phyloP scores from a whole-genome alignment of 2,888 invertebrate species.

The Cactoblastis cactorum region DNA sequence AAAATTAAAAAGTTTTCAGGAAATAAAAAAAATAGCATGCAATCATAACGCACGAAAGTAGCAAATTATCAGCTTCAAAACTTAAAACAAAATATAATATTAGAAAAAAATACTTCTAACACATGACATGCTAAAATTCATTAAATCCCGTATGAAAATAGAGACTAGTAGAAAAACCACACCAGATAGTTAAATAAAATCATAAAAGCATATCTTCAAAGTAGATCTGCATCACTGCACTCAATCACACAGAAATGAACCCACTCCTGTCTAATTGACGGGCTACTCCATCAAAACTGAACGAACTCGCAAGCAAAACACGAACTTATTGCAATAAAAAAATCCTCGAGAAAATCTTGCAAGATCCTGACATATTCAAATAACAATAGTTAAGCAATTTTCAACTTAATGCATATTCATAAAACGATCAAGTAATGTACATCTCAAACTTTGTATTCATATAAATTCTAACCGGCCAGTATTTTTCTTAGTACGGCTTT shows the following conservation, averaged over 20 bases:
- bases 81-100: too few relatives aligned
- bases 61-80: too few relatives aligned
- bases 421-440: not conserved
- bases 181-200: slow-evolving; percentile 21
- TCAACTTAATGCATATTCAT: slow-evolving; percentile 7
- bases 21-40: too few relatives aligned
- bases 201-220: slow-evolving; percentile 42
- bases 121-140: not conserved
- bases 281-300: slow-evolving; percentile 73
- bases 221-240: slow-evolving; percentile 68
- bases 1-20: too few relatives aligned
- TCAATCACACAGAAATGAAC: slow-evolving; percentile 67
- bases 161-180: not conserved
- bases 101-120: too few relatives aligned
- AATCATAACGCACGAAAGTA: too few relatives aligned
- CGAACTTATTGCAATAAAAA: slow-evolving; percentile 28
- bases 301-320: slow-evolving; percentile 27
- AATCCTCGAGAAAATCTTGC: slow-evolving; percentile 12
- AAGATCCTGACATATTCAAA: slow-evolving; percentile 13
- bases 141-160: not conserved
- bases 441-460: not conserved
- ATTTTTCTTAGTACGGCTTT: slow-evolving; percentile 2
- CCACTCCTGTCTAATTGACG: slow-evolving; percentile 72
- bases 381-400: not conserved
- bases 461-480: slow-evolving; percentile 6